Percentiles rank a stretch among this genome's conserved stretches.
Conservation (phyloP, 1,140 invertebrate genomes). For the Nixonia krombeini region DNA sequence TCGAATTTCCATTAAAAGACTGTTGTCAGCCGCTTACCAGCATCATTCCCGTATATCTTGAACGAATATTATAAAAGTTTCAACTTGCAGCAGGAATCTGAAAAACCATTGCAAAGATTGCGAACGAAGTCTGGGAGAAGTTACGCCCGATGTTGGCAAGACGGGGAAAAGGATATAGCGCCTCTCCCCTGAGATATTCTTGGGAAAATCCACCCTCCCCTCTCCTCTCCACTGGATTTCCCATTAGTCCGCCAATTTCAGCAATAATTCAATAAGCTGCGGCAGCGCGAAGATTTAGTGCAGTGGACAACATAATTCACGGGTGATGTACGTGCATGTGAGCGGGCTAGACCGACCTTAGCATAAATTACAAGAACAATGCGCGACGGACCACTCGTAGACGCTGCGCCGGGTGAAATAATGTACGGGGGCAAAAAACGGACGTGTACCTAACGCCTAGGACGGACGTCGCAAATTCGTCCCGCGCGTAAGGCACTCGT, state of each 20-base stretch:
- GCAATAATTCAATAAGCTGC: constrained; percentile 18
- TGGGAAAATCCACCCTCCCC: neutral
- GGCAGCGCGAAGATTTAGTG: constrained; percentile 12
- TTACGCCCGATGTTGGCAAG: too few relatives aligned
- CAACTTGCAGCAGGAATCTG: too few relatives aligned
- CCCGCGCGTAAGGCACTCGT: constrained; percentile 5
- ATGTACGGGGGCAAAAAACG: constrained; percentile 13
- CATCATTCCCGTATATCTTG: too few relatives aligned
- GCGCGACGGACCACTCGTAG: constrained; percentile 14
- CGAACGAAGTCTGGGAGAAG: too few relatives aligned
- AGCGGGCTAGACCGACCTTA: constrained; percentile 14
- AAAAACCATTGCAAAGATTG: too few relatives aligned
- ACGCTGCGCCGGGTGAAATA: constrained; percentile 12
- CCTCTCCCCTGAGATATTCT: neutral
- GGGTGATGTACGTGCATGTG: constrained; percentile 21
- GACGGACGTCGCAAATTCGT: constrained; percentile 16
- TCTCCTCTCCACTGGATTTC: too few relatives aligned
- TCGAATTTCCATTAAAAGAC: too few relatives aligned
- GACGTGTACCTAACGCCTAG: neutral
- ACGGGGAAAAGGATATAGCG: too few relatives aligned
- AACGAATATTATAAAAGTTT: too few relatives aligned
- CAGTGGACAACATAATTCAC: constrained; percentile 20
- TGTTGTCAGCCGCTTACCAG: too few relatives aligned
- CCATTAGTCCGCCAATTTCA: constrained; percentile 1
- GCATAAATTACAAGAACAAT: constrained; percentile 27